Evolutionary conservation across 2,113 vertebrate genomes (phyloP).

Genomic region (Gadus chalcogrammus): DNA sequence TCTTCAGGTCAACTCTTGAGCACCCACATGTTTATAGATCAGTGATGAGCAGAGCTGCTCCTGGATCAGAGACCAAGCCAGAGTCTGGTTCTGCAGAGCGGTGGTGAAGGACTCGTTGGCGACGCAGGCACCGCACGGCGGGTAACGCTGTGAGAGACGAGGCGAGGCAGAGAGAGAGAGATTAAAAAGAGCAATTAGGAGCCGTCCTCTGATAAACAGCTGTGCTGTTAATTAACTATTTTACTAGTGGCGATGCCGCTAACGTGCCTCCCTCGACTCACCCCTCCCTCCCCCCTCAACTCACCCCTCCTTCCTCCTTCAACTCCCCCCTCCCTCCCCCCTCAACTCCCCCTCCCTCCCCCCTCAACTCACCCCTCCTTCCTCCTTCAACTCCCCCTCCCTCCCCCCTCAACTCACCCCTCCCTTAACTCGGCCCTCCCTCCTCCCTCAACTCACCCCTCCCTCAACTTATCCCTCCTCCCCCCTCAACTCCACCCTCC

Average conservation of each 20-base stretch:
- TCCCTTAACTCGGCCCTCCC: too few relatives aligned
- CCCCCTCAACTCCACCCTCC: too few relatives aligned
- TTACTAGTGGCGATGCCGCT: conserved; percentile 59
- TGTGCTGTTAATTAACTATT: conserved; percentile 79
- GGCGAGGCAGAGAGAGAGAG: conserved; percentile 34
- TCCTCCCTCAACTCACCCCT: too few relatives aligned
- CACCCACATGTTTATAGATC: conserved; percentile 54
- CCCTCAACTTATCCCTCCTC: too few relatives aligned
- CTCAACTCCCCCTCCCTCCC: too few relatives aligned
- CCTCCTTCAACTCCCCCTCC: too few relatives aligned
- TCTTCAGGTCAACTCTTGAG: conserved; percentile 34
- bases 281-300: conserved; percentile 7
- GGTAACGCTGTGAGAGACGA: conserved; percentile 47
- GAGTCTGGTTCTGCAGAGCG: too few relatives aligned
- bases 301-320: conserved; percentile 12
- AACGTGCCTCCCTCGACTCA: conserved; percentile 26
- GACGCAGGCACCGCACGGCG: neutral
- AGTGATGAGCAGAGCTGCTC: conserved; percentile 47
- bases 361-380: too few relatives aligned
- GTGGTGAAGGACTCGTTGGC: too few relatives aligned
- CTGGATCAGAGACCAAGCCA: conserved; percentile 8
- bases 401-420: too few relatives aligned
- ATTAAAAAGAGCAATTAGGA: conserved; percentile 85
- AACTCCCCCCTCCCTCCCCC: too few relatives aligned
- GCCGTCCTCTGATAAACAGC: conserved; percentile 77